Conservation (phyloP, 2,888 invertebrate species). For the Diachrysia chrysitis region DNA sequence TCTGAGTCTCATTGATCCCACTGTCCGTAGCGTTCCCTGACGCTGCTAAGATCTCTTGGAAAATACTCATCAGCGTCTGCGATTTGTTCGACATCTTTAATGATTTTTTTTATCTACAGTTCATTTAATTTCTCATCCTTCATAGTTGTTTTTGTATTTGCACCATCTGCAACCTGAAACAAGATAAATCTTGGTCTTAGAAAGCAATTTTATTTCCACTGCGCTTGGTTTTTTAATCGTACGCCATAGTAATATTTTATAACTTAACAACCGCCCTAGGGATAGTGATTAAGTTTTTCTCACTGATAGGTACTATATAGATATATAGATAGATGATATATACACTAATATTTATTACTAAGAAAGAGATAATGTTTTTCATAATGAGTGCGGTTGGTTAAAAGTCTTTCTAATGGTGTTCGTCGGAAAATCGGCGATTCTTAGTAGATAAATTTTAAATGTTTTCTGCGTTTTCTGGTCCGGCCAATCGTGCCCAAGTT, state of each 20-base stretch:
- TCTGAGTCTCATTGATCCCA: slow-evolving; percentile 79
- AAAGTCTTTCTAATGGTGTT: too few species aligned
- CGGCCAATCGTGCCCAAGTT: too few species aligned
- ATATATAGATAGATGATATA: too few species aligned
- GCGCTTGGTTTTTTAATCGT: slow-evolving; percentile 28
- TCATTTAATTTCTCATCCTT: slow-evolving; percentile 31
- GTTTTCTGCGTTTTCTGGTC: too few species aligned
- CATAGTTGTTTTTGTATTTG: slow-evolving; percentile 21
- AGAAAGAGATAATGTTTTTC: too few species aligned
- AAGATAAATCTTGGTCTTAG: slow-evolving; percentile 43
- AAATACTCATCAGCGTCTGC: slow-evolving; percentile 80
- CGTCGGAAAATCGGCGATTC: too few species aligned
- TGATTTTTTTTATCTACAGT: slow-evolving; percentile 5
- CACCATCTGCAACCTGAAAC: slow-evolving; percentile 50
- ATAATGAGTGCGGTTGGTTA: too few species aligned
- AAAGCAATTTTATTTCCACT: slow-evolving; percentile 16
- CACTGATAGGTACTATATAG: too few species aligned
- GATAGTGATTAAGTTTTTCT: slow-evolving; percentile 18
- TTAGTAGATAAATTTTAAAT: too few species aligned
- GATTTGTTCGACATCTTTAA: slow-evolving; percentile 81
- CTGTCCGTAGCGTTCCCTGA: slow-evolving; percentile 80
- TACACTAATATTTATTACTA: too few species aligned
- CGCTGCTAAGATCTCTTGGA: slow-evolving; percentile 83
- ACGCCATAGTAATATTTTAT: slow-evolving; percentile 29
- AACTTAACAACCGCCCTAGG: slow-evolving; percentile 15